Base-by-base conservation (phyloP, 2,797 vertebrate species). In the Microtus californicus region DNA sequence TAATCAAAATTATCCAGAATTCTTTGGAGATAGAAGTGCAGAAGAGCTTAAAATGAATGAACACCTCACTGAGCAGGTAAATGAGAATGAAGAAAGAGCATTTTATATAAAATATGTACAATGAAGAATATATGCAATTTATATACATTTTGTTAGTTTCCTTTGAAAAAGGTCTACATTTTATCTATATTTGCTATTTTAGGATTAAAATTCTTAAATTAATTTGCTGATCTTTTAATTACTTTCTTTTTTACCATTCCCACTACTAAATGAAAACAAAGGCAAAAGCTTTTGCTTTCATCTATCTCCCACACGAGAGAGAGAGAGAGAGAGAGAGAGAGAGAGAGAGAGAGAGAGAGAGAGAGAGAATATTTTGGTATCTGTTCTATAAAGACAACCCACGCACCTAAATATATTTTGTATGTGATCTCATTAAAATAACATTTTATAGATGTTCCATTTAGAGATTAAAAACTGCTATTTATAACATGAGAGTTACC, bases 31-130 rank as follows among this genome's bases (percentile, higher is more conserved):
- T 6, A 71, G 37, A 96, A 97, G 94, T 56, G 77, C 85, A 95
- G 92, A 95, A 59, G 27, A 90, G 80, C 86, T 95, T 93, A 94
- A 97, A 96, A 95, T 96, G 87, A 97, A 92, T 95, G 89, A 97
- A 91, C 91, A 96, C 88, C 74, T 96, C 95, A 97, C 56, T 97
- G 96, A 95, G 79, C 95, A 97, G 95, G 93, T 59, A 96, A 96
- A 95, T 95, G 93, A 97, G 85, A 97, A 95, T 96, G 95, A 97
- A 95, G 86, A 93, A 86, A 95, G 94, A 74, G 89, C 37, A 92
- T 96, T 96, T 71, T 80, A 69, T 78, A 86, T 56, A 88, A 96
- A 95, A 87, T 92, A 94, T 89, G 87, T 87, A 78, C 93, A 95
- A 83, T 95, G 91, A 97, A 95, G 82, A 40, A 67, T 94, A 71